These are phyloP conservation scores for Muraenolepis orangiensis DNA, from an alignment of 2,797 vertebrate species.

Conservation along the genomic window DNA sequence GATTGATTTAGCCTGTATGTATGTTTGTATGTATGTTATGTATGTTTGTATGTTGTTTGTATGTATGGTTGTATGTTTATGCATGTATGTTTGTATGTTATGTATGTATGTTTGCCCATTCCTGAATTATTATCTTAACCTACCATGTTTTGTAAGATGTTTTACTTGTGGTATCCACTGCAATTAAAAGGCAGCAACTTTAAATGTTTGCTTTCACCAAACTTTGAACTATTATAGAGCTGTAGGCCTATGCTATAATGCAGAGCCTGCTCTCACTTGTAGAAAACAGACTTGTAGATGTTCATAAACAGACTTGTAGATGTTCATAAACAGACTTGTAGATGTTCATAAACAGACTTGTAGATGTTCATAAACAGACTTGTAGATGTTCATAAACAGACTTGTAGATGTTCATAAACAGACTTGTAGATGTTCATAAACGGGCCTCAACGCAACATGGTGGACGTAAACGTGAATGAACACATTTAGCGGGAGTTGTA, in stretches of 20 bases:
- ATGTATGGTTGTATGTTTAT: not conserved
- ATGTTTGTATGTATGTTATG: not conserved
- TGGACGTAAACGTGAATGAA: not conserved
- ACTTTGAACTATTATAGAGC: not conserved
- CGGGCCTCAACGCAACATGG: not conserved
- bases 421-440: too few relatives aligned
- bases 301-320: too few relatives aligned
- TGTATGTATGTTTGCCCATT: not conserved
- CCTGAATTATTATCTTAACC: not conserved
- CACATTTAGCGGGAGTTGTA: not conserved
- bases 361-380: too few relatives aligned
- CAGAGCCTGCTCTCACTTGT: too few relatives aligned
- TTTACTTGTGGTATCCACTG: not conserved
- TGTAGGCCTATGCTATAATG: not conserved
- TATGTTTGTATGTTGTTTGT: not conserved
- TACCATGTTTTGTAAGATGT: not conserved
- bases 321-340: too few relatives aligned
- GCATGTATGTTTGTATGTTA: not conserved
- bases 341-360: too few relatives aligned
- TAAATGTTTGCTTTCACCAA: not conserved
- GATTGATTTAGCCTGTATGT: not conserved
- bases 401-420: too few relatives aligned
- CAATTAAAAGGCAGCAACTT: not conserved
- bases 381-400: too few relatives aligned
- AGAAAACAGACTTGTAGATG: too few relatives aligned